Percentiles rank a stretch among this genome's conserved stretches.
Evolutionary conservation across 2,888 invertebrate genomes (phyloP).

Genomic region (Drosophila fulvimacula): DNA sequence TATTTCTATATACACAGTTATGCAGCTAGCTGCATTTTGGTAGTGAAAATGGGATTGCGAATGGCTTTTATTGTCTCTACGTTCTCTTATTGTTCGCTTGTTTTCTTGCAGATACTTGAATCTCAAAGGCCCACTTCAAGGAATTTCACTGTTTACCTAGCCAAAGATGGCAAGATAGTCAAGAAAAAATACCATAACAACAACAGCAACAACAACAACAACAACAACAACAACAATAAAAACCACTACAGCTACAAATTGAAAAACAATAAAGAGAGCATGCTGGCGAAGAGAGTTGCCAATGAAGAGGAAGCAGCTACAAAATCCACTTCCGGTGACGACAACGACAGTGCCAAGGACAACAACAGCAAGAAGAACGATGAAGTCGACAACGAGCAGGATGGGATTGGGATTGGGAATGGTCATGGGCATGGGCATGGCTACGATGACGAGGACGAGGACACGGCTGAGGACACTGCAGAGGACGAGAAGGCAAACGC

Average conservation of each 20-base stretch:
- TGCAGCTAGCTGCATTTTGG: conserved; percentile 26
- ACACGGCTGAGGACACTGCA: conserved; percentile 22
- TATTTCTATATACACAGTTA: conserved; percentile 9
- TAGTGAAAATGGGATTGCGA: conserved; percentile 10
- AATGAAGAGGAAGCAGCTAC: conserved; percentile 44
- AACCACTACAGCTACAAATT: conserved; percentile 65
- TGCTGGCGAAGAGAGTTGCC: conserved; percentile 43
- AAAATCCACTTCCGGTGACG: conserved; percentile 51
- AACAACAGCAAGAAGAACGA: conserved; percentile 24
- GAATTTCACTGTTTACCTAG: conserved; percentile 70
- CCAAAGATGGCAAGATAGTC: conserved; percentile 46
- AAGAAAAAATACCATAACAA: conserved; percentile 40
- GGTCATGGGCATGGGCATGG: not conserved
- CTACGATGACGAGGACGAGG: conserved; percentile 4
- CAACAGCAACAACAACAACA: conserved; percentile 43
- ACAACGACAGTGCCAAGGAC: conserved; percentile 13
- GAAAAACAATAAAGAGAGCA: conserved; percentile 63
- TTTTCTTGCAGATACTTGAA: conserved; percentile 76
- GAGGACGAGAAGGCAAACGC: conserved; percentile 32
- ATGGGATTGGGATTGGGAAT: not conserved
- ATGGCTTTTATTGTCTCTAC: conserved; percentile 30
- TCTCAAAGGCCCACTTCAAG: conserved; percentile 79
- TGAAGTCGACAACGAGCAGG: not conserved
- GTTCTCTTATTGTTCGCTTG: conserved; percentile 41
- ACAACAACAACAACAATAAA: conserved; percentile 39